These are phyloP conservation scores for Sericinus montela DNA, from an alignment of 2,888 invertebrate genomes.

Conservation along the genomic window DNA sequence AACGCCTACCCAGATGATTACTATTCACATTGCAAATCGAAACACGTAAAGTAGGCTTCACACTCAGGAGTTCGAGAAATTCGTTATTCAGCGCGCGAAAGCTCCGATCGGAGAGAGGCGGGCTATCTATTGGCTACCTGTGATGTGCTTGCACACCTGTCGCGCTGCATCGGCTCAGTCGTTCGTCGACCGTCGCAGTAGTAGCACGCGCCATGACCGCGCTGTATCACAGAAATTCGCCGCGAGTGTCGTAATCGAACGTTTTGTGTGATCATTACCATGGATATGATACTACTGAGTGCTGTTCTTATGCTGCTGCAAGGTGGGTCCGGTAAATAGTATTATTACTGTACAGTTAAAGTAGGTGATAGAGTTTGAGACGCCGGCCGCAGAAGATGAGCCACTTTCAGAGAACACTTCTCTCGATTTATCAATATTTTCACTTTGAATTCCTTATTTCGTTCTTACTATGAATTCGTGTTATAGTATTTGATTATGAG, in stretches of 20 bases:
- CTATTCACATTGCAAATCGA: slow-evolving; percentile 23
- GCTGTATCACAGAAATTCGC: slow-evolving; percentile 33
- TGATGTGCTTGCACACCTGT: slow-evolving; percentile 41
- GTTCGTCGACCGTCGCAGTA: slow-evolving; percentile 36
- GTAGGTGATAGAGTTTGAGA: slow-evolving; percentile 22
- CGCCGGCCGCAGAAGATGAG: slow-evolving; percentile 29
- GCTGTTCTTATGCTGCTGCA: slow-evolving; percentile 41
- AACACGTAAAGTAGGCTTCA: slow-evolving; percentile 29
- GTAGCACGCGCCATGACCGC: slow-evolving; percentile 49
- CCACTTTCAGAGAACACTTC: slow-evolving; percentile 36
- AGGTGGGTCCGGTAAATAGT: slow-evolving; percentile 38
- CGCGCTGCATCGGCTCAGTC: slow-evolving; percentile 39
- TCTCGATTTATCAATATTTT: slow-evolving; percentile 24
- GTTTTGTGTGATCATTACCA: slow-evolving; percentile 49
- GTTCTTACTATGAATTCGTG: too few species aligned
- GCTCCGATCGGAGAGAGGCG: slow-evolving; percentile 31
- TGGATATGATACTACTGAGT: slow-evolving; percentile 57
- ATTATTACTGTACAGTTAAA: slow-evolving; percentile 17
- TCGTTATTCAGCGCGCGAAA: slow-evolving; percentile 62
- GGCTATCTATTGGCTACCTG: slow-evolving; percentile 14
- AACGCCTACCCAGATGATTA: slow-evolving; percentile 10
- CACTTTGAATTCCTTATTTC: slow-evolving; percentile 13
- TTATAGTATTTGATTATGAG: too few species aligned
- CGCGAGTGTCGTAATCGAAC: slow-evolving; percentile 54
- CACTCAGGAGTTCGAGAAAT: slow-evolving; percentile 49